These are phyloP conservation scores for Luperina testacea DNA, from an alignment of 2,888 invertebrate genomes.

Conservation along the genomic window DNA sequence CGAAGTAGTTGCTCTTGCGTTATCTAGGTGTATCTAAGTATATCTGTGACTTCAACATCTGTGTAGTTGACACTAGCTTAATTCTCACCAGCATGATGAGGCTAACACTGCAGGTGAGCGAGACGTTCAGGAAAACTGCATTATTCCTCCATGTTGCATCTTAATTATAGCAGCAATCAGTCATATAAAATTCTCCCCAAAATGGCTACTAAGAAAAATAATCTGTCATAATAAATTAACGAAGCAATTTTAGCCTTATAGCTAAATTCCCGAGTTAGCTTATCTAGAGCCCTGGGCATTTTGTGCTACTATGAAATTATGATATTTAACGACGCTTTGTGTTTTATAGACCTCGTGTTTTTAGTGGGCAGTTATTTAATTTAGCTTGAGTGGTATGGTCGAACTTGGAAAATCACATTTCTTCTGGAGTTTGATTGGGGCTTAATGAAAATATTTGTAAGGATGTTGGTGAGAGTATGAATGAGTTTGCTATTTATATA, in stretches of 20 bases:
- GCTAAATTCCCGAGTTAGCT: conserved; percentile 55
- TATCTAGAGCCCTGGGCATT: conserved; percentile 64
- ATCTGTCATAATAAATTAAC: conserved; percentile 48
- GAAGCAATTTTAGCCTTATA: conserved; percentile 31
- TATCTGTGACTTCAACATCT: no score
- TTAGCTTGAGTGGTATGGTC: conserved; percentile 19
- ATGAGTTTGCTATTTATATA: no score
- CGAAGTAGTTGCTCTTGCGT: no score
- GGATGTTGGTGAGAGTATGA: no score
- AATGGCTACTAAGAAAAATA: conserved; percentile 42
- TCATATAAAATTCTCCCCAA: conserved; percentile 27
- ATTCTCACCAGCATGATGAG: neutral
- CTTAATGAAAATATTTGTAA: no score
- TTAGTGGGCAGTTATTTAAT: conserved; percentile 40
- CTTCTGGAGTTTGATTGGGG: neutral
- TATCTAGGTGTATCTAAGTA: no score
- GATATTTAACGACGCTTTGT: conserved; percentile 44
- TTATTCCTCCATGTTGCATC: conserved; percentile 1
- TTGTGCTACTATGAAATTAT: conserved; percentile 52
- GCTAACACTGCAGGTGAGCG: conserved; percentile 29
- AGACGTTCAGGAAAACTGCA: conserved; percentile 3
- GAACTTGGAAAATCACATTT: neutral
- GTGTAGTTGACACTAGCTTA: neutral
- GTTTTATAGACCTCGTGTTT: conserved; percentile 43
- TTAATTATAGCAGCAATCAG: conserved; percentile 31